A percentile compares a stretch with the other conserved stretches of the same genome.
phyloP scores from a whole-genome alignment of 2,888 invertebrate genomes.

The Dorcus hopei region DNA sequence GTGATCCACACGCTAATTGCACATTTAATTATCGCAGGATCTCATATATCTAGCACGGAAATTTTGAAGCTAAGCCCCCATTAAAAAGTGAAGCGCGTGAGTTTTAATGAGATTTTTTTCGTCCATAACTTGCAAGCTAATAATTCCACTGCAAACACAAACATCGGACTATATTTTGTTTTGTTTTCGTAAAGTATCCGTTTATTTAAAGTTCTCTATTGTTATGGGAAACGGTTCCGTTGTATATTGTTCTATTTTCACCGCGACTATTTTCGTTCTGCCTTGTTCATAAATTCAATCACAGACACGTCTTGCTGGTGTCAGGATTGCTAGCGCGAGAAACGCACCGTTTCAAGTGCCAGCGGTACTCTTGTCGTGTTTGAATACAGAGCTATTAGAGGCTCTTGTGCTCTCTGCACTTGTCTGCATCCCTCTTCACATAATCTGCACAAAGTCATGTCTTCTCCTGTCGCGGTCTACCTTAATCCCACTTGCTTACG shows the following conservation, averaged over 20 bases:
- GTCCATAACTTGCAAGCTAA: too few species aligned
- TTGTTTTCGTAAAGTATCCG: too few species aligned
- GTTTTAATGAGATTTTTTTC: too few species aligned
- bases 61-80: too few species aligned
- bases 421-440: slow-evolving; percentile 35
- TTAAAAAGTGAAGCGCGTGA: too few species aligned
- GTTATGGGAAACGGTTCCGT: neutral
- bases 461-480: slow-evolving; percentile 11
- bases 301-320: neutral
- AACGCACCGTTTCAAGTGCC: slow-evolving; percentile 13
- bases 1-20: too few species aligned
- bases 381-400: slow-evolving; percentile 34
- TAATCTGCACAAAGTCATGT: slow-evolving; percentile 34
- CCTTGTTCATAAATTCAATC: neutral
- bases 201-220: too few species aligned
- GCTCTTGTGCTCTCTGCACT: slow-evolving; percentile 25
- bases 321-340: neutral
- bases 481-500: slow-evolving; percentile 18
- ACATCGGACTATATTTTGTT: too few species aligned
- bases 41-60: too few species aligned
- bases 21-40: too few species aligned
- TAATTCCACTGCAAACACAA: too few species aligned
- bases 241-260: neutral
- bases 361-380: slow-evolving; percentile 21
- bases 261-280: neutral